Base-by-base conservation (phyloP, 2,888 invertebrate genomes). In the Xestia sexstrigata region DNA sequence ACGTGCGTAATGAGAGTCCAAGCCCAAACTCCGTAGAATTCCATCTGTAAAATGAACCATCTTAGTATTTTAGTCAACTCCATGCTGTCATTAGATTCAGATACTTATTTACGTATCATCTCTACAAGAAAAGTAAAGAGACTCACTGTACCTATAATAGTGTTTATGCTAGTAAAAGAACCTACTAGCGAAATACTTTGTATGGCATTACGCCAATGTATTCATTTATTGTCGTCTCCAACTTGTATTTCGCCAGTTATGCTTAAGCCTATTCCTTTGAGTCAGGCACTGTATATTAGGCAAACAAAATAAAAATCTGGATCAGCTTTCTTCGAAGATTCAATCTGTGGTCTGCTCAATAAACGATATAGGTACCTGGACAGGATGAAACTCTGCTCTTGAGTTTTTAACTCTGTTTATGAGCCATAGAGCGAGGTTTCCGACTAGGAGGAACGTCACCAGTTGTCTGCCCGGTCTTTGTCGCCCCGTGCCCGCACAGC, bases 1-100 rank as follows among this genome's bases (percentile, higher is more conserved):
- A 98, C 97, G 88, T 98, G 98, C 0, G 97, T 97, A 82, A 98
- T 98, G 26, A 98, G 97, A n/a, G 98, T 98, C 98, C 98, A 98
- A 0, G 97, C 97, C 98, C 98, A 98, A 58, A 97, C 97, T 0
- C 98, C 98, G 88, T 97, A 98, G 90, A 98, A 98, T 80, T 97
- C 96, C 92, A 98, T 96, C 96, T 96, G 92, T 17, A 47, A 66
- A 73, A 15, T 62, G 23, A 15, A 15, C 2, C 5, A 26, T 39
- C 0, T 13, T 39, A 72, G 4, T 73, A 39, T 39, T 63, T 63
- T 39, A 3, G 23, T 7, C 7, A 39, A 15, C 13, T 63, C 0
- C 2, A 39, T 63, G 23, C 15, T n/a, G 35, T 63, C 11, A 39
- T 39, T 60, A 30, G 30, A 30, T 60, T 35, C 1, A 35, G 9